phyloP scores from a whole-genome alignment of 2,113 vertebrate genomes.

The Paedocypris sp. region DNA sequence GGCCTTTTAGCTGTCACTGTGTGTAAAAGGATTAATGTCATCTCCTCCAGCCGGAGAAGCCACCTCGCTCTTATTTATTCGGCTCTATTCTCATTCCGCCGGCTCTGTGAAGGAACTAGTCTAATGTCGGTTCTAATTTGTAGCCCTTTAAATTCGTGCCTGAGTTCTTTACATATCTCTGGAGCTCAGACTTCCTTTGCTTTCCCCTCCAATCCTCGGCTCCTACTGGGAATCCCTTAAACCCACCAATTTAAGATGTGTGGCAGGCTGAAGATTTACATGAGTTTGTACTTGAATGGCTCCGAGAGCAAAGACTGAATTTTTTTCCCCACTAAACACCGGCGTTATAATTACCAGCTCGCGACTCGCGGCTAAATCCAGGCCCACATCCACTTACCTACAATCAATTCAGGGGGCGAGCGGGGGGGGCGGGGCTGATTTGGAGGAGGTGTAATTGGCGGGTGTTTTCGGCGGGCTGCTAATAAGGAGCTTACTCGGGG shows the following conservation, averaged over 20 bases:
- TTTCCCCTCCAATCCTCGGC: slow-evolving; percentile 66
- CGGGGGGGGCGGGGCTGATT: slow-evolving; percentile 64
- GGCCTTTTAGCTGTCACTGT: slow-evolving; percentile 95
- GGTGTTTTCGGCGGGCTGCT: slow-evolving; percentile 99
- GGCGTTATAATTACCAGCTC: slow-evolving; percentile 93
- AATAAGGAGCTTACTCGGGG: slow-evolving; percentile 99
- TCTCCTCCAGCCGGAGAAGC: slow-evolving; percentile 88
- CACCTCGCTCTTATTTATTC: slow-evolving; percentile 99
- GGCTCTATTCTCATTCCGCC: slow-evolving; percentile 87
- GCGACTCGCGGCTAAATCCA: slow-evolving; percentile 75
- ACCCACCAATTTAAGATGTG: slow-evolving; percentile 99
- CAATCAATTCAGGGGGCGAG: slow-evolving; percentile 71
- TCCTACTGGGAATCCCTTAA: slow-evolving; percentile 92
- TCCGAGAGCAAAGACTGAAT: slow-evolving; percentile 70
- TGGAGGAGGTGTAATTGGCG: slow-evolving; percentile 99
- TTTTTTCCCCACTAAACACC: slow-evolving; percentile 96
- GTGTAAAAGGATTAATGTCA: slow-evolving; percentile 99
- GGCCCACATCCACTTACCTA: slow-evolving; percentile 66
- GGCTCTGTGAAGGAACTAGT: slow-evolving; percentile 71
- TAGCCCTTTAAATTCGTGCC: slow-evolving; percentile 98
- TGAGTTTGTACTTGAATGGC: slow-evolving; percentile 90
- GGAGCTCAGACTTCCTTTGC: slow-evolving; percentile 80
- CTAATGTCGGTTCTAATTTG: slow-evolving; percentile 98
- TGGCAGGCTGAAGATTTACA: slow-evolving; percentile 85
- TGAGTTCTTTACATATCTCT: slow-evolving; percentile 99